Evolutionary conservation across 2,888 invertebrate species (phyloP), one percentile per base, ranked within the genome.

Genomic region (Aporophyla nigra): DNA sequence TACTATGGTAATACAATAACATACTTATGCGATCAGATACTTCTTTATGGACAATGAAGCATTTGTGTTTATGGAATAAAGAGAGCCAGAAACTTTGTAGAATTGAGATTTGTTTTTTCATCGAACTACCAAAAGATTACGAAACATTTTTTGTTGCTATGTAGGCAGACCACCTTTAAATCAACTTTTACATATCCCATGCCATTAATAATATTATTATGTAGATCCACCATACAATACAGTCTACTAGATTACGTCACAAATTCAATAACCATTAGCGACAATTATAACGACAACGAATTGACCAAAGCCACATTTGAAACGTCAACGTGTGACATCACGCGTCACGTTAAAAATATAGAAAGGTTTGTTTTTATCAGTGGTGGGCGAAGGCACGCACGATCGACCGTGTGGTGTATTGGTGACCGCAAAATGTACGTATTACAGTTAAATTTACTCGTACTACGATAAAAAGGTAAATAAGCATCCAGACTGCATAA

Each of bases 1-100:
- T 86, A 87, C 88, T 88, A 81, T 85, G 86, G 72, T 83, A 83
- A 83, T 80, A 85, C 83, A 87, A 85, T 74, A 86, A 84, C 83
- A 83, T 73, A 76, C 78, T 82, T 85, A 84, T 67, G 78, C 59
- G 59, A 74, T 69, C 69, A 62, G 67, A 85, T 69, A 77, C 67
- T 59, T 71, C 61, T 73, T 71, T 58, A 68, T 59, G 53, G 71
- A 74, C 78, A 76, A 66, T 69, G 69, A 73, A 65, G 24, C 66
- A 33, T 65, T 82, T 62, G 71, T 81, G 73, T 80, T 27, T 53
- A 73, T 33, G 24, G 62, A 79, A 59, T 33, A 80, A 27, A 80
- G 24, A 58, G 24, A 40, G 0, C 24, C 46, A 54, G 49, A 40
- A 59, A 66, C 58, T 27, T n/a, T 59, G 27, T 46, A 40, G n/a